Percentiles rank a stretch among this genome's conserved stretches.
Conservation (phyloP, 2,797 vertebrate species). For the Sebastes trivittatus region DNA sequence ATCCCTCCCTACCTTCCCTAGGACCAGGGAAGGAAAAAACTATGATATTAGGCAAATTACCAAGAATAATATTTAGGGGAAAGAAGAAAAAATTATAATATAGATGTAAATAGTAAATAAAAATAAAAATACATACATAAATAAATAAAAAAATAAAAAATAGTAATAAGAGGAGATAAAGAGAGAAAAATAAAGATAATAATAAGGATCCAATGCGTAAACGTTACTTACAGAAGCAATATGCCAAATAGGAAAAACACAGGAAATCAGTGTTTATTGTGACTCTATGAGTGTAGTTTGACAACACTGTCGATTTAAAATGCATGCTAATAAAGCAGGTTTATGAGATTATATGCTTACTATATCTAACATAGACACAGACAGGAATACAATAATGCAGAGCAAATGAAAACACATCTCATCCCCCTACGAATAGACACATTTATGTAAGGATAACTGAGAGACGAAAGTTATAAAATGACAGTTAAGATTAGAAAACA, state of each 20-base stretch:
- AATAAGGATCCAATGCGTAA: not conserved
- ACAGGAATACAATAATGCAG: not conserved
- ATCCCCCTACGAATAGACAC: not conserved
- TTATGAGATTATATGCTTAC: not conserved
- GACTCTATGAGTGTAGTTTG: no score
- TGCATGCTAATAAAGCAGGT: not conserved
- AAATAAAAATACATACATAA: no score
- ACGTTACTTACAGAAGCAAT: not conserved
- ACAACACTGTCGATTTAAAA: not conserved
- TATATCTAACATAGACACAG: no score
- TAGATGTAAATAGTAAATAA: no score
- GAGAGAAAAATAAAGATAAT: not conserved
- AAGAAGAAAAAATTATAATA: no score
- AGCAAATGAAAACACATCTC: not conserved
- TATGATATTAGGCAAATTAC: not conserved
- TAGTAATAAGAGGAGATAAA: not conserved
- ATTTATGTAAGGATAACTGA: constrained; percentile 25
- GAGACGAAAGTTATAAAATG: constrained; percentile 32
- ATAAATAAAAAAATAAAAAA: no score
- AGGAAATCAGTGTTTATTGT: not conserved
- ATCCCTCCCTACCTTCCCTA: no score
- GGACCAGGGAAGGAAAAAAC: not conserved
- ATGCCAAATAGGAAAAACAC: not conserved
- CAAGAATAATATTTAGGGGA: not conserved
- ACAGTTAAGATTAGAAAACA: constrained; percentile 74